phyloP scores from a whole-genome alignment of 1,140 invertebrate genomes.

The Penaeus indicus region DNA sequence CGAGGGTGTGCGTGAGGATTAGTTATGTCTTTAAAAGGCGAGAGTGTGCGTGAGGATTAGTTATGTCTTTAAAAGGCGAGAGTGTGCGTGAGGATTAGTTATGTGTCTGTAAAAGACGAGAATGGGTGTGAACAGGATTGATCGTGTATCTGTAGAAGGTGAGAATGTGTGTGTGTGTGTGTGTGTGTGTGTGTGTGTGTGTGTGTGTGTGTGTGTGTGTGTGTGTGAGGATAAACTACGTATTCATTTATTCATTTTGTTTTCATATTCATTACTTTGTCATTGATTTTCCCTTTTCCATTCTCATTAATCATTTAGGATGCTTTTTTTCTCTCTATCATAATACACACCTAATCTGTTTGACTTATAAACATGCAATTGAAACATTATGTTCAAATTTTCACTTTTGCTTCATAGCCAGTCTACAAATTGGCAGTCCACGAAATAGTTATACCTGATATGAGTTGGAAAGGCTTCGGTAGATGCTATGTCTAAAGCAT shows the following conservation, averaged over 20 bases:
- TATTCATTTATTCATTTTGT: background rate
- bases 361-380: too few relatives aligned
- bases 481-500: slow-evolving; percentile 72
- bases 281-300: too few relatives aligned
- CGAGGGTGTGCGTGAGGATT: slow-evolving; percentile 24
- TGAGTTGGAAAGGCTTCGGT: slow-evolving; percentile 73
- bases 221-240: too few relatives aligned
- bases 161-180: too few relatives aligned
- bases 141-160: too few relatives aligned
- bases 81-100: background rate
- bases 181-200: too few relatives aligned
- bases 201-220: too few relatives aligned
- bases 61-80: slow-evolving; percentile 66
- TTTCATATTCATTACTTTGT: too few relatives aligned
- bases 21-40: background rate
- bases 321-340: background rate
- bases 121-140: background rate
- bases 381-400: too few relatives aligned
- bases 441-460: slow-evolving; percentile 70
- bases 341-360: background rate
- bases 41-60: background rate
- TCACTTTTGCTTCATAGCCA: background rate
- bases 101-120: slow-evolving; percentile 66
- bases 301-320: background rate
- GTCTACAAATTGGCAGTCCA: background rate